Percentiles rank a stretch among this genome's conserved stretches.
phyloP scores from a whole-genome alignment of 2,113 vertebrate species.

The Scopus umbretta region DNA sequence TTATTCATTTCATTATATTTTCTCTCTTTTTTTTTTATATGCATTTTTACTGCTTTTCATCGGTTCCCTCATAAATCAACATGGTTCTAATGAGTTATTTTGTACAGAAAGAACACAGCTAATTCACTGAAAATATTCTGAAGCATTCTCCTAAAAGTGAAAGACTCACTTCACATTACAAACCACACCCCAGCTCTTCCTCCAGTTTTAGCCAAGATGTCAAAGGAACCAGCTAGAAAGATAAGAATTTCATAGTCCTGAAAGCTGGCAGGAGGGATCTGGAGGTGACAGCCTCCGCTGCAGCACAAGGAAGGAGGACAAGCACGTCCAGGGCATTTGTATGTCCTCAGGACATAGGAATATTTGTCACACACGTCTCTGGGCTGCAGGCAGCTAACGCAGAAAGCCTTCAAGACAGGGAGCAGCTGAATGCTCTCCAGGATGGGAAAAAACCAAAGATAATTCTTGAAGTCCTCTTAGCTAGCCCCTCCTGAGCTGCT shows the following conservation, averaged over 20 bases:
- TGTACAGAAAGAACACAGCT: background rate
- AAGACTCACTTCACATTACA: too few species aligned
- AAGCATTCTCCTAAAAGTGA: background rate
- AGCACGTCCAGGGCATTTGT: rapidly evolving
- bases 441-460: background rate
- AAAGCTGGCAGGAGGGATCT: background rate
- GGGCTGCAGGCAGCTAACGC: background rate
- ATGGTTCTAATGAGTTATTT: background rate
- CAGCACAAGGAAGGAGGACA: background rate
- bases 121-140: background rate
- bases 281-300: background rate
- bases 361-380: rapidly evolving
- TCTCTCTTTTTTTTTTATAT: background rate
- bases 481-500: background rate
- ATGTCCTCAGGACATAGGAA: rapidly evolving
- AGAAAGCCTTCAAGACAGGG: background rate
- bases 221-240: background rate
- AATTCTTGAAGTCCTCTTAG: background rate
- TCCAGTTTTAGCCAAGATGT: background rate
- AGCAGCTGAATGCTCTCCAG: background rate
- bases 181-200: background rate
- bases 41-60: background rate
- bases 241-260: background rate
- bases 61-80: background rate
- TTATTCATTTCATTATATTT: background rate